Percentiles rank a stretch among this genome's conserved stretches.
phyloP scores from a whole-genome alignment of 2,113 vertebrate genomes.

The Brachionichthys hirsutus region DNA sequence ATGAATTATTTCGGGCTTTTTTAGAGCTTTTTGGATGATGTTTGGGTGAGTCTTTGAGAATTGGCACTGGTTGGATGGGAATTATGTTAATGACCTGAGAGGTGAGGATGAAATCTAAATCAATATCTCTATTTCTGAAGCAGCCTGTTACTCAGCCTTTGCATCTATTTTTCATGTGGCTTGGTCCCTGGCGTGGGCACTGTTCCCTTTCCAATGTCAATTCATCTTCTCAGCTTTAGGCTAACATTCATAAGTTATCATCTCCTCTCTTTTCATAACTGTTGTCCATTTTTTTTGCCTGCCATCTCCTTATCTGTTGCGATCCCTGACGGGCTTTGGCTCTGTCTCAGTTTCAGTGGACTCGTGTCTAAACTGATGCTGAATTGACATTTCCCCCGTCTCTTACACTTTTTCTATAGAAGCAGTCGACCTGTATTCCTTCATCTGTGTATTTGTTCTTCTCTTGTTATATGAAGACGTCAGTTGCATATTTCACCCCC shows the following conservation, averaged over 20 bases:
- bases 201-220: constrained; percentile 3
- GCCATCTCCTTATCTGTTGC: constrained; percentile 11
- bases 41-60: constrained; percentile 32
- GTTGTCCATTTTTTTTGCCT: constrained; percentile 11
- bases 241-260: constrained; percentile 36
- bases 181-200: not conserved
- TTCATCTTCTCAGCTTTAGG: constrained; percentile 26
- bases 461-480: not conserved
- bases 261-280: constrained; percentile 29
- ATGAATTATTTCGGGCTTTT: not conserved
- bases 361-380: constrained; percentile 14
- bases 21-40: constrained; percentile 1
- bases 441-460: constrained; percentile 13
- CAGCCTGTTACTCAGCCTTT: constrained; percentile 26
- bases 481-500: not conserved
- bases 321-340: constrained; percentile 5
- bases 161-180: constrained; percentile 36
- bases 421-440: not conserved
- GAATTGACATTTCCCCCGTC: constrained; percentile 14
- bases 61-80: constrained; percentile 14
- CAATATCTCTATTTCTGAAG: constrained; percentile 41
- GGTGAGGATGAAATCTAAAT: constrained; percentile 49
- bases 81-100: constrained; percentile 41
- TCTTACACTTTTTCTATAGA: constrained; percentile 1
- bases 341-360: constrained; percentile 1